These are phyloP conservation scores for Epizoanthus stellaris DNA, from an alignment of 92 coral and sea anemone genomes.

Conservation along the genomic window DNA sequence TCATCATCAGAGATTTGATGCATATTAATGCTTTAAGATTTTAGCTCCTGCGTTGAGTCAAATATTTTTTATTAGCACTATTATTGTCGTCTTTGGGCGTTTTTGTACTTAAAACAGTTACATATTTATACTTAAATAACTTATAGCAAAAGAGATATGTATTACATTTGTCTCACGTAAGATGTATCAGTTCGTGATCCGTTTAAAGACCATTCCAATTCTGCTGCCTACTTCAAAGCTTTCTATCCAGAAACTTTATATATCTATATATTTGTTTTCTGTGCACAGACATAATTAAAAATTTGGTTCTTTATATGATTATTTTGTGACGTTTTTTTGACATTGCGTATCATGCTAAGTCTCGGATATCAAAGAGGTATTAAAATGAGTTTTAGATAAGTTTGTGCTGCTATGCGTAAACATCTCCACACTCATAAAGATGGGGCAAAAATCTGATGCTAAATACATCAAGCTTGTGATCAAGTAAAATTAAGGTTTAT, in stretches of 20 bases:
- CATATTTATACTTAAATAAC: background rate
- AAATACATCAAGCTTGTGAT: background rate
- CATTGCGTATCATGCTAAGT: background rate
- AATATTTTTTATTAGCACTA: no score
- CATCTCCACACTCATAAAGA: background rate
- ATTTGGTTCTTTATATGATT: background rate
- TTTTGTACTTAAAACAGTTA: background rate
- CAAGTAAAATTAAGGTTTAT: background rate
- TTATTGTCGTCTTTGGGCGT: background rate
- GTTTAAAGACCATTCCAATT: background rate
- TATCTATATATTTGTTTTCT: background rate
- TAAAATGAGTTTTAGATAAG: constrained; percentile 5
- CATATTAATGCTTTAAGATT: no score
- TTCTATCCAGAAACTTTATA: background rate
- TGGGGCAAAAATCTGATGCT: background rate
- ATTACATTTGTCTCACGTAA: background rate
- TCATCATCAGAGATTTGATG: no score
- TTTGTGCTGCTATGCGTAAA: background rate
- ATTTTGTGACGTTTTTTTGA: background rate
- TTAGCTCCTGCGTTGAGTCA: no score
- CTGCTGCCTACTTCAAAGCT: no score
- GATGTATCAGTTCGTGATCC: background rate
- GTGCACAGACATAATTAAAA: background rate
- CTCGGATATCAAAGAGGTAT: background rate
- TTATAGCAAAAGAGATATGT: background rate